Base-by-base conservation (phyloP, 2,113 vertebrate genomes). In the Nothobranchius furzeri region DNA sequence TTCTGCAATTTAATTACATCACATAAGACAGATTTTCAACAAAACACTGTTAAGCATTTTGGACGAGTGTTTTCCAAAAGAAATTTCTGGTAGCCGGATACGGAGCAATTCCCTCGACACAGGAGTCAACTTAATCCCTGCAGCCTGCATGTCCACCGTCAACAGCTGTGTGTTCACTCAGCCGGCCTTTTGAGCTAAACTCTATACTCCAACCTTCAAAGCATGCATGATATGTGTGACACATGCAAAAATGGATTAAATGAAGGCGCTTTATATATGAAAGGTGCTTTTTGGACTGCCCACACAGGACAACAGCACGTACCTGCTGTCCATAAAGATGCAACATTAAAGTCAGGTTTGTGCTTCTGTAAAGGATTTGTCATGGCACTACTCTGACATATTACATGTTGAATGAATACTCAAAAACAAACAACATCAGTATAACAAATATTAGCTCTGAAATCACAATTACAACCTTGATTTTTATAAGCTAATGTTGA, bases 121-220 rank as follows among this genome's bases (percentile, higher is more conserved):
- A 37, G 49, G 50, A 64, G 61, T 75, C 68, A 78, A 48, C 52
- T 76, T 54, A 57, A 48, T 54, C 60, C 46, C 64, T 49, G 24
- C 55, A 79, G 59, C 75, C 73, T 72, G 36, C 42, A 42, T 57
- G 48, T 62, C 71, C 25, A 40, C 37, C 9, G 37, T 40, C 37
- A 40, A 40, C 37, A 40, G 37, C 64, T 56, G 64, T 68, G 56
- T 37, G 50, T 67, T 72, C 66, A 70, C 60, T 76, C 64, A 65
- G 47, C 52, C 46, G 43, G 17, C 50, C 57, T 3, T 30, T 64
- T 53, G 20, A 57, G 17, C 20, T 67, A 6, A 53, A 60, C 57
- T 69, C 57, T 46, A 59, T 3, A 17, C 15, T 42, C 36, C 6
- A n/a, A 30, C n/a, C 30, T 45, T 48, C 36, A 35, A 14, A 58